Base-by-base conservation (phyloP, 2,113 vertebrate species). In the Anolis carolinensis region DNA sequence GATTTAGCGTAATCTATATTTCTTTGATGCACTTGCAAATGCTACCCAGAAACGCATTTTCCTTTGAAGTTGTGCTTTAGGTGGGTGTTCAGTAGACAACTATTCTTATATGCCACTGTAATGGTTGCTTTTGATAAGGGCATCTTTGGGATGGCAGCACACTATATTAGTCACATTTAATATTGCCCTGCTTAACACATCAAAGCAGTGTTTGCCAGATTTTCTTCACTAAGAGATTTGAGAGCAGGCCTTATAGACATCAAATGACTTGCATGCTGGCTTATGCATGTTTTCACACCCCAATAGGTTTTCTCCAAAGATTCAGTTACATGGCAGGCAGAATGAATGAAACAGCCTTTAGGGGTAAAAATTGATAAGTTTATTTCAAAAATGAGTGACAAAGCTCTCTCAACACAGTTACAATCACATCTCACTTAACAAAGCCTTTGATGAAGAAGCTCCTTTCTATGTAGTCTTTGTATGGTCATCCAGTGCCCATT, bases 51-150 rank as follows among this genome's bases (percentile, higher is more conserved):
- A 93, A 86, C 9, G 25, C 79, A 82, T 88, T 92, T 44, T 92
- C 85, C 89, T 94, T 94, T 94, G 93, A 94, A 92, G 91, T 90
- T 92, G 86, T 83, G 79, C 92, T 93, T 91, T 86, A 92, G 87
- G 84, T 89, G 34, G 92, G 86, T 89, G 30, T 89, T 91, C 85
- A 84, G 82, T 89, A 92, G 91, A 89, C 91, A 90, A 89, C 86
- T 93, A 0, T 81, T 91, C 89, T 92, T 93, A 91, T 89, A 87
- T 87, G 86, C 7, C 82, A 74, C 68, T 34, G 21, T 82, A 72
- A 82, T 72, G 48, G 27, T 81, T 86, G 32, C 86, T 91, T 90
- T 85, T 85, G 0, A 1, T 88, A 90, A 91, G 86, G 90, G 88
- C 1, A 4, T 89, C 90, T 89, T 87, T 55, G 68, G 72, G 68